phyloP scores from a whole-genome alignment of 1,140 invertebrate genomes.

The Drosophila tristis region DNA sequence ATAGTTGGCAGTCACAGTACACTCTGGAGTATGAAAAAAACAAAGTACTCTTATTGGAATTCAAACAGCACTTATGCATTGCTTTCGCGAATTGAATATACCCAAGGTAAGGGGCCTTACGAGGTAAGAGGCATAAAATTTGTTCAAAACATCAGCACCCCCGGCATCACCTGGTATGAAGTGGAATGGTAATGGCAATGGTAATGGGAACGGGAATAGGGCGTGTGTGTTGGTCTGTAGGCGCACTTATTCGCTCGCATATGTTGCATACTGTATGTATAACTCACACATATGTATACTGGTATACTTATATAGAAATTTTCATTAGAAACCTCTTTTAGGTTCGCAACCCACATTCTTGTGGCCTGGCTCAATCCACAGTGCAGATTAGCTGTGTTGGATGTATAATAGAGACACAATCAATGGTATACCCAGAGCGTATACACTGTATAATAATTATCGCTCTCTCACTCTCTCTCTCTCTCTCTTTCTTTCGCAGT shows the following conservation, averaged over 20 bases:
- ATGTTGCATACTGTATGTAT: slow-evolving; percentile 33
- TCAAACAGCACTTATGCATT: not conserved
- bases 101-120: too few species aligned
- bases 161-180: slow-evolving; percentile 36
- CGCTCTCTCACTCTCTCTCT: slow-evolving; percentile 8
- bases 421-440: not conserved
- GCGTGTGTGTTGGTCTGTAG: slow-evolving; percentile 30
- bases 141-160: slow-evolving; percentile 10
- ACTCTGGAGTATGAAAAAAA: too few species aligned
- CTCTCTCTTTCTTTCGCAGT: slow-evolving; percentile 46
- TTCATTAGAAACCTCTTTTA: slow-evolving; percentile 76
- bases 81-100: not conserved
- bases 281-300: slow-evolving; percentile 10
- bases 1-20: too few species aligned
- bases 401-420: not conserved
- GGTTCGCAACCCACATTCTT: slow-evolving; percentile 75
- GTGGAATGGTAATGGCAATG: slow-evolving; percentile 38
- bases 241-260: slow-evolving; percentile 20
- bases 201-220: slow-evolving; percentile 26
- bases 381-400: slow-evolving; percentile 22
- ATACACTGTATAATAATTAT: slow-evolving; percentile 15
- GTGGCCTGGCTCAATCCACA: slow-evolving; percentile 31
- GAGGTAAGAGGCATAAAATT: not conserved
- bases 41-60: too few species aligned
- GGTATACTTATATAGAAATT: slow-evolving; percentile 46